Conservation (phyloP, 2,888 invertebrate genomes). For the Cenopis cana region DNA sequence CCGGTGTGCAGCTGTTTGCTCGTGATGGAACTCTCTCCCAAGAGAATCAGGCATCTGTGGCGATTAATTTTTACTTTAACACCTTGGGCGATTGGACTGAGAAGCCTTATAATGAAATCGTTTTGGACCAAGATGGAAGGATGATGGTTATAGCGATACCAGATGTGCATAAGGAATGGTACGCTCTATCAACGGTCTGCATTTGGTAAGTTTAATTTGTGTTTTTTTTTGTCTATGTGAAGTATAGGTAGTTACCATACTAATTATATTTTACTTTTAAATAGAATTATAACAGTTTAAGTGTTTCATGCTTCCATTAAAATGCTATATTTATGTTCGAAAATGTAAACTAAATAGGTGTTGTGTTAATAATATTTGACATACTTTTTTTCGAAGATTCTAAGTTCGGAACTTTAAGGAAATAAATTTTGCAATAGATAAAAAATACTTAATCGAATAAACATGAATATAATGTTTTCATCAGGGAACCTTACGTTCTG, state of each 20-base stretch:
- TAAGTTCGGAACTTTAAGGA: too few relatives aligned
- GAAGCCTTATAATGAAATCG: conserved; percentile 63
- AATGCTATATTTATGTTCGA: too few relatives aligned
- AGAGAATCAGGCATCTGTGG: conserved; percentile 61
- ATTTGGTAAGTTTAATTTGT: conserved; percentile 70
- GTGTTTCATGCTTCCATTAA: too few relatives aligned
- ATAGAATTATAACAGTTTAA: too few relatives aligned
- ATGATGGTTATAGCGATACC: conserved; percentile 70
- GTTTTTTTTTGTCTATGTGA: background rate
- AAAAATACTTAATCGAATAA: too few relatives aligned
- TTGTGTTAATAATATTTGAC: too few relatives aligned
- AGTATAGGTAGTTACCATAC: too few relatives aligned
- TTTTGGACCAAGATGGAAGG: conserved; percentile 62
- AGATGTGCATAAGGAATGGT: conserved; percentile 69
- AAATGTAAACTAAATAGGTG: too few relatives aligned
- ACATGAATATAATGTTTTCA: conserved; percentile 16
- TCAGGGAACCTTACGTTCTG: conserved; percentile 74
- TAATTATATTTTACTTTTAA: too few relatives aligned
- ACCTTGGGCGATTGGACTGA: conserved; percentile 68
- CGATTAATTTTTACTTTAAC: conserved; percentile 64
- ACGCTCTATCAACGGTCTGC: conserved; percentile 69
- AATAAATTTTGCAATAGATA: too few relatives aligned
- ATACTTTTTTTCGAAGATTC: too few relatives aligned
- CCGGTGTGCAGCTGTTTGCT: conserved; percentile 61
- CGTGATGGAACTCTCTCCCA: conserved; percentile 60